These are phyloP conservation scores for Rhyacophila evoluta DNA, from an alignment of 2,888 invertebrate genomes.

Conservation along the genomic window DNA sequence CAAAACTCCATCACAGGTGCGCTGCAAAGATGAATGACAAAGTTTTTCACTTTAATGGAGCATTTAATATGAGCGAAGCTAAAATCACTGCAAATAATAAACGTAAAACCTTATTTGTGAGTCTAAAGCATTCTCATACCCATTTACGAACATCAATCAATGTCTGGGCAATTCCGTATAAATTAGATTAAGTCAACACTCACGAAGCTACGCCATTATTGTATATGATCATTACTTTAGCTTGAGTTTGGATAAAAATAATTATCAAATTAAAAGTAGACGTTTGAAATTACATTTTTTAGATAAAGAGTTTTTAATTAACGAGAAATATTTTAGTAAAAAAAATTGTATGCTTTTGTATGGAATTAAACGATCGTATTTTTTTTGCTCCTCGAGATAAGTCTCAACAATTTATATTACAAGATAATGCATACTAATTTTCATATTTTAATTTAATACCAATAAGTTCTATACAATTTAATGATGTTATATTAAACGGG, in stretches of 20 bases:
- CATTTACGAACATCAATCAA: slow-evolving; percentile 30
- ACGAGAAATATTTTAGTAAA: no score
- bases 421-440: no score
- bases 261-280: no score
- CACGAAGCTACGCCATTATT: slow-evolving; percentile 10
- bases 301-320: neutral
- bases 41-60: slow-evolving; percentile 32
- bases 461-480: no score
- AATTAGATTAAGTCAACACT: slow-evolving; percentile 31
- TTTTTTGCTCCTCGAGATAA: no score
- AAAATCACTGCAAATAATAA: slow-evolving; percentile 29
- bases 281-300: neutral
- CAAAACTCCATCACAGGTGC: slow-evolving; percentile 25
- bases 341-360: no score
- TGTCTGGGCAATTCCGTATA: slow-evolving; percentile 23
- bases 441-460: no score
- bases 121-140: neutral
- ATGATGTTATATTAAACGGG: no score
- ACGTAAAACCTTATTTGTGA: neutral
- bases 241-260: neutral
- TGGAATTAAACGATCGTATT: no score
- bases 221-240: neutral
- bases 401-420: no score
- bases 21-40: slow-evolving; percentile 23
- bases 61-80: slow-evolving; percentile 20